Base-by-base conservation (phyloP, 2,797 vertebrate genomes). In the Amblyraja radiata region DNA sequence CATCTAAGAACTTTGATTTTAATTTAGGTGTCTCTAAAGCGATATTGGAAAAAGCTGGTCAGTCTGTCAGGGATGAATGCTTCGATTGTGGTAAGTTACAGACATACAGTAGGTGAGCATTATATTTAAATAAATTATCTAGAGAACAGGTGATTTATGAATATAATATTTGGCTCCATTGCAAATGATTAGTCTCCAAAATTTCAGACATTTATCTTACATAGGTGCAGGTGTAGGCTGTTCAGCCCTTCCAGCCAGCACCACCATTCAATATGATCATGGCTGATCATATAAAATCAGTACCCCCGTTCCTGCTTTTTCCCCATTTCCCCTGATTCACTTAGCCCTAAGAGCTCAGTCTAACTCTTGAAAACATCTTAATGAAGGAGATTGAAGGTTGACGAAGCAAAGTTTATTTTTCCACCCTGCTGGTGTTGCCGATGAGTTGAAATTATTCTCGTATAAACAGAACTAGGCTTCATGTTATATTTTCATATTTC, bases 11-110 rank as follows among this genome's bases (percentile, higher is more conserved):
- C 14, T 39, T 93, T 83, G 18, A 23, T 81, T 78, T 61, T 58
- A 25, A 73, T 93, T 93, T 80, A 96, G 95, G 95, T 10, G 95
- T 96, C 81, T 95, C 95, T 32, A 94, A 94, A 39, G 95, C 95
- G 61, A 95, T 96, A 93, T 93, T 95, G 25, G 94, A 84, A 93
- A 94, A 95, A 7, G 95, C 95, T 14, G 95, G 95, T 68, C 78
- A 90, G 1, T 93, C 94, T 54, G 94, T 96, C 71, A 88, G 93
- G 46, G 93, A 94, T 74, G 95, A 95, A 92, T 95, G 94, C 84
- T 78, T 94, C 77, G 93, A 63, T 4, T 93, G 94, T 61, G 93
- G 95, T 96, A 88, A 95, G 94, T 93, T 84, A 63, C 54, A 76
- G 23, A 46, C 8, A 76, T 74, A 71, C 16, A 46, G 46, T 46